Evolutionary conservation across 2,113 vertebrate species (phyloP).

Genomic region (Neogale vison): DNA sequence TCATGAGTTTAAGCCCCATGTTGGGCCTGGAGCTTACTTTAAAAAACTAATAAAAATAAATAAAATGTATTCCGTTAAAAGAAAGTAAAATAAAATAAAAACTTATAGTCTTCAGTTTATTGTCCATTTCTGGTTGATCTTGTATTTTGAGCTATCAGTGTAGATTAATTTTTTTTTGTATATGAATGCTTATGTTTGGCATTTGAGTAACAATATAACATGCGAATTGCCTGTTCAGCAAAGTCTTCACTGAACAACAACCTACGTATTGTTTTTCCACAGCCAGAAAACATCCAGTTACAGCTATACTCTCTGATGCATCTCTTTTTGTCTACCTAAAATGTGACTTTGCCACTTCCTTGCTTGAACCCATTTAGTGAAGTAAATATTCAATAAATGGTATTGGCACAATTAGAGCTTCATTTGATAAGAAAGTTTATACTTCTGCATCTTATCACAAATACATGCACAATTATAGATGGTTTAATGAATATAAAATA

Average conservation of each 20-base stretch:
- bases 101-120: neutral
- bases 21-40: neutral
- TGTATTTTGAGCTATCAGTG: neutral
- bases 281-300: neutral
- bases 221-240: neutral
- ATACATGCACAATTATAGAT: neutral
- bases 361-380: neutral
- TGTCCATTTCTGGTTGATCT: neutral
- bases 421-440: neutral
- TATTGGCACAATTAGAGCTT: neutral
- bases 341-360: neutral
- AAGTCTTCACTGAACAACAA: neutral
- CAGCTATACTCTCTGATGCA: neutral
- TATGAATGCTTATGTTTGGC: neutral
- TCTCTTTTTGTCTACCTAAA: neutral
- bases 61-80: neutral
- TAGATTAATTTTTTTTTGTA: neutral
- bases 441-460: neutral
- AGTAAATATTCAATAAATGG: neutral
- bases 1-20: neutral
- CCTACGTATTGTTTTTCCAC: neutral
- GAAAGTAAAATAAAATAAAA: neutral
- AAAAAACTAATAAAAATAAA: neutral
- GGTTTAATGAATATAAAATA: neutral
- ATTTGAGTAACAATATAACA: neutral